Evolutionary conservation across 2,113 vertebrate species (phyloP).

Genomic region (Onychostruthus taczanowskii): DNA sequence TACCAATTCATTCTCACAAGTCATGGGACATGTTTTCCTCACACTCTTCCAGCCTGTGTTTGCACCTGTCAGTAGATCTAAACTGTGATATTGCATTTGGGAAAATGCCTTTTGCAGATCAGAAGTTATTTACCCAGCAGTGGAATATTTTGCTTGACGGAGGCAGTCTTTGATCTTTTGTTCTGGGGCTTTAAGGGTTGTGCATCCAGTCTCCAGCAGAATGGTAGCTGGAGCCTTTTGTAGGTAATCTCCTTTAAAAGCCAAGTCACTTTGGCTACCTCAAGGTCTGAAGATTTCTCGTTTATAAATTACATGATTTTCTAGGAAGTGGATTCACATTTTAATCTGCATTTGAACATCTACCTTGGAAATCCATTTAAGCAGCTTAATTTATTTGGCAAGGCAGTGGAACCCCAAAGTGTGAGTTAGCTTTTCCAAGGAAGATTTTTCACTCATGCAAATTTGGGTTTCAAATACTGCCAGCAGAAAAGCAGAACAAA

Average conservation of each 20-base stretch:
- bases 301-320: conserved; percentile 18
- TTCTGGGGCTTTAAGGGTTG: not conserved
- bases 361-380: conserved; percentile 14
- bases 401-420: not conserved
- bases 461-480: not conserved
- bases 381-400: conserved; percentile 8
- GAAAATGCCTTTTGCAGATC: conserved; percentile 1
- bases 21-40: not conserved
- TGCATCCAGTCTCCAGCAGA: not conserved
- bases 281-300: not conserved
- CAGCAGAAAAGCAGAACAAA: conserved; percentile 27
- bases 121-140: conserved; percentile 4
- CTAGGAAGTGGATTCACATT: conserved; percentile 2
- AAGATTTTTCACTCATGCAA: conserved; percentile 13
- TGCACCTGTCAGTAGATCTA: not conserved
- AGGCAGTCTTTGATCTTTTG: conserved; percentile 27
- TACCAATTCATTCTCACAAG: not conserved
- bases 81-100: not conserved
- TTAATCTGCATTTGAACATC: conserved; percentile 18
- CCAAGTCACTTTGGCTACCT: not conserved
- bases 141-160: not conserved
- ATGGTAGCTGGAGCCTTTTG: not conserved
- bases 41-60: not conserved
- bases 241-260: conserved; percentile 28
- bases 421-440: not conserved